Evolutionary conservation across 1,140 invertebrate genomes (phyloP), one percentile per base, ranked within the genome.

Genomic region (Drosophila sucinea): DNA sequence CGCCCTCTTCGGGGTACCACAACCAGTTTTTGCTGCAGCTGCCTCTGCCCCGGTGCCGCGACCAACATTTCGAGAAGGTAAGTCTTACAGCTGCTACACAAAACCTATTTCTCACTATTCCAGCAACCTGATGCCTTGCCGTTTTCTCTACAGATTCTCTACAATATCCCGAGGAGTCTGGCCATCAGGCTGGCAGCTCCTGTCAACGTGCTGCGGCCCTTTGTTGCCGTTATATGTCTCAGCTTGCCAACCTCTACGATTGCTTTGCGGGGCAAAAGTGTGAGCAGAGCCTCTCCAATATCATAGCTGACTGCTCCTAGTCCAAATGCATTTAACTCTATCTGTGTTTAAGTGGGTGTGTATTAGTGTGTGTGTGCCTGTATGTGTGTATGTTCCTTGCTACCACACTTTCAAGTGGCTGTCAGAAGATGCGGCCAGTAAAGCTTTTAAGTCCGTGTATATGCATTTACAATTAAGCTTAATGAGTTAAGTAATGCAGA

Each of bases 261-360:
- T 87, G 83, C 17, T 87, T 80, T 55, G 54, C 47, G n/a, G 54
- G 60, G 6, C 70, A 74, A 25, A 70, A 51, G 10, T 87, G 83
- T 62, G 32, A 72, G 6, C 56, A 72, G 3, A 77, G 58, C 32
- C 27, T 87, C 58, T 58, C 83, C 11, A 51, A 73, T 32, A 80
- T 89, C 60, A 55, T 83, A 25, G 58, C 80, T 29, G 23, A 51
- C 38, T 87, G 83, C 67, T 83, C 79, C 51, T 86, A 86, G 66
- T 41, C 32, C 8, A 30, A 65, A 33, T 32, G 40, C 23, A 54
- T 23, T 30, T 41, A 60, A 27, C 58, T 51, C 2, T 51, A 10
- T 27, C 23, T 27, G 23, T 44, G 10, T 44, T 4, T 27, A 11
- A 4, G 11, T 29, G 55, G 11, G 5, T 17, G 55, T 32, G 55